Evolutionary conservation across 2,888 invertebrate species (phyloP), one percentile per base, ranked within the genome.

Genomic region (Brenthis ino): DNA sequence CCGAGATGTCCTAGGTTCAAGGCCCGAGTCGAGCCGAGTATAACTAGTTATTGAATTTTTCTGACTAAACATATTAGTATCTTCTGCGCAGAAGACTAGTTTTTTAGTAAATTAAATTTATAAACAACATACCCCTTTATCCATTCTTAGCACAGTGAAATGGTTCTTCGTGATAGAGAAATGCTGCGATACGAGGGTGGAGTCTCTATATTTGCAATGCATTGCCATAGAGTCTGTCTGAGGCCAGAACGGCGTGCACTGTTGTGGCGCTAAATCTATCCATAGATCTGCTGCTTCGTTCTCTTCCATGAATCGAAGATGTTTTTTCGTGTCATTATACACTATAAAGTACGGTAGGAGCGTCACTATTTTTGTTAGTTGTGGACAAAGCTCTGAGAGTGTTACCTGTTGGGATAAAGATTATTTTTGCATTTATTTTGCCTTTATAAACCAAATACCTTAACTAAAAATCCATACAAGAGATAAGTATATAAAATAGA

Each of bases 231-330:
- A 95, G 72, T 96, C 95, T 0, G 97, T 97, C 77, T 95, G 96
- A 0, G 97, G 97, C 97, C 97, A 97, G 86, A 96, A 97, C 8
- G 96, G 94, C 16, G 95, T 86, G 76, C 95, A 96, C 85, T 96
- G 95, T 71, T 94, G 93, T 0, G 96, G 95, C 0, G 94, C 87
- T 20, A 97, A 87, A 87, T 97, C 97, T 64, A 96, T 94, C 97
- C 97, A 97, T 12, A 97, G 89, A 85, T 97, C 97, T 0, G 96
- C 96, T 55, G 96, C 94, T 81, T 97, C 97, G 80, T 97, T 97
- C 83, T 96, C 96, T 81, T 97, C 97, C 97, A 97, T 97, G 88
- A 96, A 97, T 66, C 97, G 87, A 11, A 93, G 77, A 70, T 89
- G 86, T 3, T 88, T 94, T 73, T 94, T 94, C 0, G 96, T 95